phyloP scores from a whole-genome alignment of 1,140 invertebrate species.

The Drosophila triauraria region DNA sequence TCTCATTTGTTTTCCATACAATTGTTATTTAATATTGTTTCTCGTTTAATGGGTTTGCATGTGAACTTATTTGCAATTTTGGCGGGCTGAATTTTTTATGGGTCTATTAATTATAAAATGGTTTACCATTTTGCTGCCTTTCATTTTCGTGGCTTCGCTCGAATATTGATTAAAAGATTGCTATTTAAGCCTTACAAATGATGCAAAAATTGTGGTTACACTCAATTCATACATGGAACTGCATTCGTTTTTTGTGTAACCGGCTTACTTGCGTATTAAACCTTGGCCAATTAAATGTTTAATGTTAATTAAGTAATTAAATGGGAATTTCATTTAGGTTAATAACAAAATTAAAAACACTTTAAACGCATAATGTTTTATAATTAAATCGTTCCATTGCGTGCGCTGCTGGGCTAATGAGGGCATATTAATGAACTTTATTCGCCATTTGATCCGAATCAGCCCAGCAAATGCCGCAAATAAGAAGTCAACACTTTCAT shows the following conservation, averaged over 20 bases:
- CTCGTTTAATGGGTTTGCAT: conserved; percentile 46
- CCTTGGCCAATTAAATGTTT: conserved; percentile 69
- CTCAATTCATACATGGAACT: conserved; percentile 36
- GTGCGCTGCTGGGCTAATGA: conserved; percentile 27
- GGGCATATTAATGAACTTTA: conserved; percentile 36
- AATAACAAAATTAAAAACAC: conserved; percentile 52
- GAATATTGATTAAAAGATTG: conserved; percentile 61
- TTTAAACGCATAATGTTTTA: conserved; percentile 42
- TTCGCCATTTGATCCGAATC: background rate
- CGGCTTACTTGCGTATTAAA: conserved; percentile 16
- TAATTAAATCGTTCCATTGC: conserved; percentile 28
- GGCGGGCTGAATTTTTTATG: conserved; percentile 74
- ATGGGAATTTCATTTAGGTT: conserved; percentile 52
- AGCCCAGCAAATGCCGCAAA: conserved; percentile 16
- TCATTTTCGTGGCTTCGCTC: conserved; percentile 27
- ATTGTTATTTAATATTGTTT: conserved; percentile 40
- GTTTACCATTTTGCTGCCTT: conserved; percentile 21
- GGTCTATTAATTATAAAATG: conserved; percentile 65
- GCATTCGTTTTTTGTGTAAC: conserved; percentile 24
- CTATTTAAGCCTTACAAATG: conserved; percentile 52
- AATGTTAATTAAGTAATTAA: conserved; percentile 72
- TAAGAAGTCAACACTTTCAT: conserved; percentile 33
- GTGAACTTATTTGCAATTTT: conserved; percentile 68
- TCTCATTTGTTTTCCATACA: conserved; percentile 34
- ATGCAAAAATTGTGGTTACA: conserved; percentile 44